Base-by-base conservation (phyloP, 2,888 invertebrate species). In the Terebella lapidaria region DNA sequence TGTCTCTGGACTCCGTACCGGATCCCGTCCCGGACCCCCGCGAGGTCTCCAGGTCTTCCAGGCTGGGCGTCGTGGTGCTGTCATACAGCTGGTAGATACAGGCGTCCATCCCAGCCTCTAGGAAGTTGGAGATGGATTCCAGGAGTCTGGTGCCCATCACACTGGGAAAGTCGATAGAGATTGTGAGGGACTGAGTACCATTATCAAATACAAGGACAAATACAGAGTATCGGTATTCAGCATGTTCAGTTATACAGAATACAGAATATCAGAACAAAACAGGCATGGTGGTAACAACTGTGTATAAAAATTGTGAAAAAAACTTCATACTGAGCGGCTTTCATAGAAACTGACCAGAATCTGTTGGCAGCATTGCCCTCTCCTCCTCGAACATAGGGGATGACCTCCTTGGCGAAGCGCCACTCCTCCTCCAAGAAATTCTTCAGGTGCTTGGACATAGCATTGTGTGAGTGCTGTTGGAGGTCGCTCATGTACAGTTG, bases 361-460 rank as follows among this genome's bases (percentile, higher is more conserved):
- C 88, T 87, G 54, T 85, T 84, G 0, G 89, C 89, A 51, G 91
- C 89, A 57, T 88, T 83, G 26, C 85, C 84, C 68, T 88, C 87
- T 68, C 90, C 92, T 58, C 88, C 87, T 10, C 85, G 84, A 68
- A 91, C 88, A 80, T 89, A 86, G n/a, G 87, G 86, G 67, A 89
- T 88, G 57, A 91, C 87, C 1, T 87, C 64, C 64, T 88, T 88
- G 0, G 90, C 88, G 82, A 94, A 94, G 67, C 85, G 85, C 92
- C 93, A 94, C 79, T 94, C 94, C 61, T 89, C 88, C 77, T 92
- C 90, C 62, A 94, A 84, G 24, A 88, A 84, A 70, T 88, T 86
- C 76, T 92, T 91, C 63, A 80, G 70, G 53, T 73, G 72, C 35
- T 72, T 70, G 0, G 78, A 78, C 51, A 78, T 75, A 52, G 76